Base-by-base conservation (phyloP, 2,888 invertebrate genomes). In the Coelopa pilipes region DNA sequence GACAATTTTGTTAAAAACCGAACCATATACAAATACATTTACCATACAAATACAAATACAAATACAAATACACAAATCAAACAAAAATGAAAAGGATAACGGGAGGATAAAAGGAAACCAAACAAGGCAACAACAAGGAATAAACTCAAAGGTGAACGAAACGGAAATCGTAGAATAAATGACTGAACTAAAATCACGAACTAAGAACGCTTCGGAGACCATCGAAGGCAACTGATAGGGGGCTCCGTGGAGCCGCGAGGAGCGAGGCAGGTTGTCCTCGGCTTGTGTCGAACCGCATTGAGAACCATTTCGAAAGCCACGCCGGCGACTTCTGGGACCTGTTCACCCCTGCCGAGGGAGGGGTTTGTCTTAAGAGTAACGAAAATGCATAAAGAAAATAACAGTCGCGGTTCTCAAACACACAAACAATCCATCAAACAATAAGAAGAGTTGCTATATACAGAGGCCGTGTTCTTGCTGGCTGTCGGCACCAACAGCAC, bases 361-460 rank as follows among this genome's bases (percentile, higher is more conserved):
- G 19, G 69, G 17, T 69, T 69, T 17, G 55, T 55, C 57, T 67
- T 24, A 63, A 63, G 4, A 46, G 17, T 63, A 63, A 45, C 11
- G 46, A n/a, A 63, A 19, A 63, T 65, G 46, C 34, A 34, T 34
- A 34, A 34, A 34, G 34, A 34, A 34, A 34, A 34, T 7, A 24
- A 65, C 17, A 65, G 19, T 46, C 45, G n/a, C 46, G 1, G 47
- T 19, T n/a, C 70, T 62, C 53, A 70, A 50, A 70, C 50, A 70
- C 59, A 69, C 19, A 45, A 49, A 46, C 55, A 55, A 71, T 55
- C 71, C 71, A 72, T 59, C 67, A 59, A 72, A 67, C 47, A 67
- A 34, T 34, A 7, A 34, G 34, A 34, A 59, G 67, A 59, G 46
- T 24, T 65, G 72, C 67, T 67, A 72, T 72, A 59, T 71, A 71